Evolutionary conservation across 2,113 vertebrate species (phyloP).

Genomic region (Oreotragus oreotragus): DNA sequence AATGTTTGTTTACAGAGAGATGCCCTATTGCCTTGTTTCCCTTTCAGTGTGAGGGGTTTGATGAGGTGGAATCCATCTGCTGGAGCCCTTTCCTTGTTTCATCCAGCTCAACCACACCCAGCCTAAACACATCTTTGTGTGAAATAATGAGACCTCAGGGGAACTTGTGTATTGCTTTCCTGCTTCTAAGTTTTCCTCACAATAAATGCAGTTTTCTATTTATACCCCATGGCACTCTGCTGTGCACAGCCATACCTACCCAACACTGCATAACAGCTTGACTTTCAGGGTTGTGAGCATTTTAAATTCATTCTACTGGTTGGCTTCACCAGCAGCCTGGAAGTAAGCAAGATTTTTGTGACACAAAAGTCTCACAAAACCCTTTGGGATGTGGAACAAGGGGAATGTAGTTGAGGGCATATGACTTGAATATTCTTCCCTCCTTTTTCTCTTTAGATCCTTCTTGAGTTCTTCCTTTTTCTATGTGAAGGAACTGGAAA

Average conservation of each 20-base stretch:
- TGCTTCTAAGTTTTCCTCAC: not conserved
- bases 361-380: not conserved
- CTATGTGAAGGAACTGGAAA: not conserved
- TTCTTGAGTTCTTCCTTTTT: not conserved
- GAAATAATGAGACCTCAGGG: conserved; percentile 5
- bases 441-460: not conserved
- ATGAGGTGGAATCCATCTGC: not conserved
- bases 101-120: not conserved
- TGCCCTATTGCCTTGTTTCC: not conserved
- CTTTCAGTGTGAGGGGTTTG: not conserved
- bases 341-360: not conserved
- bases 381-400: not conserved
- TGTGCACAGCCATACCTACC: not conserved
- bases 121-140: not conserved
- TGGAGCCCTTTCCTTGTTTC: not conserved
- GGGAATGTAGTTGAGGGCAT: not conserved
- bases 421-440: not conserved
- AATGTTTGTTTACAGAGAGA: not conserved
- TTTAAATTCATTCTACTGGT: not conserved
- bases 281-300: not conserved
- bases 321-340: not conserved
- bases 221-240: not conserved
- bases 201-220: not conserved
- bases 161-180: not conserved
- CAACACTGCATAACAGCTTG: not conserved